Conservation (phyloP, 2,888 invertebrate genomes). For the Tetranychus piercei region DNA sequence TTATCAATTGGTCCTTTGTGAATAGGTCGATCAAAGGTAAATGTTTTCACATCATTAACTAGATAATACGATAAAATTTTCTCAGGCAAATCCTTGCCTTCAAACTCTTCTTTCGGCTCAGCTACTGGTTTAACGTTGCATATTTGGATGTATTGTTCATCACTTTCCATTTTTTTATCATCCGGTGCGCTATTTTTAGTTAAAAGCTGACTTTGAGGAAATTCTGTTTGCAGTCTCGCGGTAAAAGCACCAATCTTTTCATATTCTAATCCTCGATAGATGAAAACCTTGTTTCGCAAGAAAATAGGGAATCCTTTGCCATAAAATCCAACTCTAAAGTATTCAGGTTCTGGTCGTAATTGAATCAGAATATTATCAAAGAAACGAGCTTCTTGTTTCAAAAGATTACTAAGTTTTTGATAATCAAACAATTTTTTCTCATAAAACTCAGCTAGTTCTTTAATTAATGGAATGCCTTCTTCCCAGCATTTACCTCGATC, state of each 20-base stretch:
- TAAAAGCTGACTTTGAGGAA: conserved; percentile 80
- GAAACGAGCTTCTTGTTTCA: conserved; percentile 64
- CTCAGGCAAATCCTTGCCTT: conserved; percentile 46
- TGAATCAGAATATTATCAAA: conserved; percentile 74
- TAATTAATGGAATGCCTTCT: conserved; percentile 74
- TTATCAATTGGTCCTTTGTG: conserved; percentile 76
- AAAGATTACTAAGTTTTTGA: conserved; percentile 59
- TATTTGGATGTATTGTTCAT: conserved; percentile 77
- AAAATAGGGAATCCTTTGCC: conserved; percentile 83
- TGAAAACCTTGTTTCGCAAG: conserved; percentile 79
- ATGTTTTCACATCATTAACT: conserved; percentile 71
- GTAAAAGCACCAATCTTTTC: conserved; percentile 86
- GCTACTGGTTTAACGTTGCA: conserved; percentile 80
- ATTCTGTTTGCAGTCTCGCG: conserved; percentile 75
- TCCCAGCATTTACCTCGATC: conserved; percentile 95
- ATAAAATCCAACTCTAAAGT: conserved; percentile 85
- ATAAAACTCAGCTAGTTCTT: conserved; percentile 68
- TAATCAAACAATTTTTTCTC: conserved; percentile 72
- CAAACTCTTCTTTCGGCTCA: conserved; percentile 35
- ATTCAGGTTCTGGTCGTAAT: conserved; percentile 75
- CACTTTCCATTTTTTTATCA: conserved; percentile 61
- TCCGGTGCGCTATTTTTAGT: conserved; percentile 80
- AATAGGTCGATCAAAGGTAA: conserved; percentile 71
- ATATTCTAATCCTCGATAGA: conserved; percentile 84
- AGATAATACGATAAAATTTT: conserved; percentile 72